Base-by-base conservation (phyloP, 1,140 invertebrate genomes). In the Conus betulinus region DNA sequence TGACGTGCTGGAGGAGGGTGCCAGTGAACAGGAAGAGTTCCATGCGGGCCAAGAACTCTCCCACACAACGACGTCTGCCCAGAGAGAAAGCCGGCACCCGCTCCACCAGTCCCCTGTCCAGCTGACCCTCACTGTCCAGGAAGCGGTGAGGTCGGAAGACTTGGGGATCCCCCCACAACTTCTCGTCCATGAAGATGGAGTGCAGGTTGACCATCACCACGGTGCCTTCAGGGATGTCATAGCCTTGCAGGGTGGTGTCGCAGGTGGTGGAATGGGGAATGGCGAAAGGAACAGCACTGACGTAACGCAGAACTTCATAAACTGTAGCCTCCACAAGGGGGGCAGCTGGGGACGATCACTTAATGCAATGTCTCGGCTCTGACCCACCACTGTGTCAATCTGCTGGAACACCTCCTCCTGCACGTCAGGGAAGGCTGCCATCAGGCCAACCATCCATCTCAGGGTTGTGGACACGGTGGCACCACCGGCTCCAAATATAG, bases 71-170 rank as follows among this genome's bases (percentile, higher is more conserved):
- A 52, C 92, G 85, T 39, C 89, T 79, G 17, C 91, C 91, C 10
- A 57, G 23, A 74, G 88, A 87, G 76, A 91, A 91, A 23, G 88
- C n/a, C 2, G 89, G 25, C 3, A 90, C 39, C 20, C 84, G 57
- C 3, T 91, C 90, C 0, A 27, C 90, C 74, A 89, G 87, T 10
- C 52, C n/a, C 25, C 76, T 78, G n/a, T 87, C 94, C 2, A 96
- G 88, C 88, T 96, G 95, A 25, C 97, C 97, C 63, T 97, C 96
- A n/a, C 97, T 93, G 94, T 96, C 94, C 0, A 97, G 82, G 91
- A 98, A 98, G 91, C 97, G 96, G 92, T 98, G 97, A 0, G 84
- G 97, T 97, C 23, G 96, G 96, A 92, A 98, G 93, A 94, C 10
- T 96, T 93, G 0, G 97, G 39, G 97, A 85, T 98, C 96, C 0